Percentiles rank a stretch among this genome's conserved stretches.
These are phyloP conservation scores for Seriola aureovittata DNA, from an alignment of 2,113 vertebrate genomes.

Conservation along the genomic window DNA sequence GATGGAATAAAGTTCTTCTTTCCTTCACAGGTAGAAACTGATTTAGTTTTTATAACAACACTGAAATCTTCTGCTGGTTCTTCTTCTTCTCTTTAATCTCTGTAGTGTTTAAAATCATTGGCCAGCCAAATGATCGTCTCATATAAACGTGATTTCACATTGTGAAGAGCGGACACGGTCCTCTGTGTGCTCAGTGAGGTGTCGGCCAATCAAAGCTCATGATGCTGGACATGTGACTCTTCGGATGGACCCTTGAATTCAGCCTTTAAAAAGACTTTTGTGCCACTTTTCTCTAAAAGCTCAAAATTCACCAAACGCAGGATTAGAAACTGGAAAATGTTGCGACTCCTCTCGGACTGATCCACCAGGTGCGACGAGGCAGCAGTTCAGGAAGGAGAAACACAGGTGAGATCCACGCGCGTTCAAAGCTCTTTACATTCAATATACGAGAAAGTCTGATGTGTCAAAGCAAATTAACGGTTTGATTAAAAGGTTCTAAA, in stretches of 20 bases:
- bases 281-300: constrained; percentile 11
- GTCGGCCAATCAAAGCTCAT: neutral
- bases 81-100: neutral
- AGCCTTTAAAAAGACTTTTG: neutral
- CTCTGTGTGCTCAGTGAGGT: neutral
- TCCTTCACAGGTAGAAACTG: constrained; percentile 1
- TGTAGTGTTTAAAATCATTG: constrained; percentile 58
- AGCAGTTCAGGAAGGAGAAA: constrained; percentile 36
- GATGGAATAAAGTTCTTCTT: neutral
- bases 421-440: constrained; percentile 69
- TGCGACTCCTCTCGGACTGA: neutral
- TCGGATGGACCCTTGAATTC: constrained; percentile 23
- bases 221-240: neutral
- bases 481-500: constrained; percentile 35
- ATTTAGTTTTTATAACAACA: neutral
- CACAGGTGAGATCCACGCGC: neutral
- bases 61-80: constrained; percentile 33
- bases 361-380: constrained; percentile 29
- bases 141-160: constrained; percentile 31
- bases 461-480: constrained; percentile 62
- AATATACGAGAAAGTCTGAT: constrained; percentile 59
- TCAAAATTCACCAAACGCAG: neutral
- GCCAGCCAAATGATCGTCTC: constrained; percentile 73
- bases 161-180: neutral
- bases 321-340: neutral